Percentiles rank a stretch among this genome's conserved stretches.
phyloP scores from a whole-genome alignment of 2,888 invertebrate genomes.

The Panopea generosa region DNA sequence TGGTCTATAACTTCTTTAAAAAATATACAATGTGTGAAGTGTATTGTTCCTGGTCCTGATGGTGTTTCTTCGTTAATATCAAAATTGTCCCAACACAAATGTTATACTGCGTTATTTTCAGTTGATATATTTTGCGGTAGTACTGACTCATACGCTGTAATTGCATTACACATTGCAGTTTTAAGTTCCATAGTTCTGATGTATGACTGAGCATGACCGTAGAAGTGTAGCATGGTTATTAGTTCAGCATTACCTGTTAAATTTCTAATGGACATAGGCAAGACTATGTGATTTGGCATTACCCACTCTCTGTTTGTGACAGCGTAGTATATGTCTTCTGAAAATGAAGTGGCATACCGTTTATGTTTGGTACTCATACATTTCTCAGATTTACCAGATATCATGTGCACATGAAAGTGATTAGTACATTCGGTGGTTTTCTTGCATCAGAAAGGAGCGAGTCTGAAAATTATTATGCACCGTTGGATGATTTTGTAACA shows the following conservation, averaged over 20 bases:
- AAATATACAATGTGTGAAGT: constrained; percentile 51
- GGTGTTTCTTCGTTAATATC: constrained; percentile 54
- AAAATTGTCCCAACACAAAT: constrained; percentile 60
- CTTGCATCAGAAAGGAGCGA: neutral
- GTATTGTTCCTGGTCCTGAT: constrained; percentile 47
- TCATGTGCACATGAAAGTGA: neutral
- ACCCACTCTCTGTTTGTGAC: constrained; percentile 45
- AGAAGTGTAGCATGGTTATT: constrained; percentile 45
- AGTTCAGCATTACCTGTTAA: constrained; percentile 56
- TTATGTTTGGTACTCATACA: neutral
- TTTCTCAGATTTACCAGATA: constrained; percentile 12
- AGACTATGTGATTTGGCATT: constrained; percentile 42
- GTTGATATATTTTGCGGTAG: constrained; percentile 31
- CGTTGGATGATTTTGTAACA: constrained; percentile 17
- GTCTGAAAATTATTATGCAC: constrained; percentile 19
- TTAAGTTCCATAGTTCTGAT: constrained; percentile 40
- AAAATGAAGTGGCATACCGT: constrained; percentile 23
- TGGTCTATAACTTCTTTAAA: constrained; percentile 42
- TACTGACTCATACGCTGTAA: constrained; percentile 13
- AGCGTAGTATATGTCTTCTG: constrained; percentile 43
- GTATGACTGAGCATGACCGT: constrained; percentile 48
- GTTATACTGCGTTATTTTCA: constrained; percentile 35
- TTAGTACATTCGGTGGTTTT: neutral
- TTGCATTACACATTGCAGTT: constrained; percentile 48
- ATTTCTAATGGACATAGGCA: constrained; percentile 53